Evolutionary conservation across 2,888 invertebrate genomes (phyloP), one percentile per base, ranked within the genome.

Genomic region (Anagyrus pseudococci): DNA sequence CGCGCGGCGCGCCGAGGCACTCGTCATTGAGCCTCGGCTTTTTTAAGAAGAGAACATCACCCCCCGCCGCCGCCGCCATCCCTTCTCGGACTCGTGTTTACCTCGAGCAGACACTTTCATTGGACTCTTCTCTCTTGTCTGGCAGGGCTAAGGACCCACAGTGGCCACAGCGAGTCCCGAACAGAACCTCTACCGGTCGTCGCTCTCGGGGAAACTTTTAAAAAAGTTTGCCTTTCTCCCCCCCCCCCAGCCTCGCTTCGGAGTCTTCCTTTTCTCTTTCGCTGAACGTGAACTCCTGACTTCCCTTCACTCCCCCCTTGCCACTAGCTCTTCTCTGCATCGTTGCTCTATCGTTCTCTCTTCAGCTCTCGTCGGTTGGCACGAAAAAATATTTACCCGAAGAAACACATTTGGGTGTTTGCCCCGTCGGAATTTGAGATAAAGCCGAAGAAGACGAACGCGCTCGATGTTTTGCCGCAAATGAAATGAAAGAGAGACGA

Each of bases 141-240:
- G 54, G 50, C 49, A n/a, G n/a, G 63, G 44, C 26, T 55, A 52
- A 63, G 44, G 54, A 50, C 58, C 54, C n/a, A n/a, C n/a, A 23
- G 47, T 37, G 47, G 46, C 57, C 57, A 57, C 7, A 33, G 33
- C 57, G 52, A 62, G 46, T 62, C 57, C 26, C 33, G 44, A 55
- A 50, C 37, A 52, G 46, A 23, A 8, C 7, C 7, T 17, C 4
- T 13, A n/a, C 22, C 15, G 17, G 3, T 29, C 1, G 17, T 26
- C 17, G 19, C 46, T 47, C 41, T 33, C 40, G 52, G 49, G 46
- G 33, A 60, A 60, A 61, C 48, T 58, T 64, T 57, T 46, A 17
- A 60, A 61, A 64, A 64, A 56, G 48, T 64, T 64, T 60, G 43
- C 56, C 53, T 52, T n/a, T n/a, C n/a, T n/a, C n/a, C n/a, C n/a